Conservation (phyloP, 2,797 vertebrate genomes). For the Brotula barbata region DNA sequence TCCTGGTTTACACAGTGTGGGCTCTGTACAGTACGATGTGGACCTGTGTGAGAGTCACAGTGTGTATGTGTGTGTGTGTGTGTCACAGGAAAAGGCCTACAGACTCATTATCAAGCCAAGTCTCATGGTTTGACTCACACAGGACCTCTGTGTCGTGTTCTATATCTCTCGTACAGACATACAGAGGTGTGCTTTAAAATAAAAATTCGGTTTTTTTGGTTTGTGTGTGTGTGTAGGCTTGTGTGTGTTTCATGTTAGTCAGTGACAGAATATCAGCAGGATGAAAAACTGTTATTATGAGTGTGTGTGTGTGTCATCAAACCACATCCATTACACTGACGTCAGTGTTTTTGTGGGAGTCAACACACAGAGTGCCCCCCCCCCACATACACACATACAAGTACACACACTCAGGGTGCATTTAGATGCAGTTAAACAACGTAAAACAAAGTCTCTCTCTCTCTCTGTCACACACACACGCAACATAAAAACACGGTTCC, state of each 20-base stretch:
- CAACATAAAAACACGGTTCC: background rate
- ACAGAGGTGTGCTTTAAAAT: background rate
- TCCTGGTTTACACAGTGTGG: slow-evolving; percentile 23
- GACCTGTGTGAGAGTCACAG: background rate
- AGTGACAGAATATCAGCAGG: background rate
- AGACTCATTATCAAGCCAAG: background rate
- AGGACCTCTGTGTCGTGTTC: background rate
- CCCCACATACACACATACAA: background rate
- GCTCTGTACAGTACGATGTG: slow-evolving; percentile 1
- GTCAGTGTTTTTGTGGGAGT: slow-evolving; percentile 31
- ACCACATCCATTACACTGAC: slow-evolving; percentile 58
- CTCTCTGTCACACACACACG: too few relatives aligned
- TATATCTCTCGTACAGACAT: too few relatives aligned
- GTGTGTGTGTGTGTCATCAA: slow-evolving; percentile 42
- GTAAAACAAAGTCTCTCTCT: too few relatives aligned
- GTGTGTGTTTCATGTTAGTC: background rate
- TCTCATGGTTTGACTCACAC: background rate
- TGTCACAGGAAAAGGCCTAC: background rate
- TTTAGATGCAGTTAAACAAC: background rate
- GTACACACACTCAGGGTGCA: background rate
- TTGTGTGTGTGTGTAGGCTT: slow-evolving; percentile 1
- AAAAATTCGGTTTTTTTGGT: background rate
- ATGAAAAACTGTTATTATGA: too few relatives aligned
- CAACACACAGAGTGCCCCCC: too few relatives aligned
- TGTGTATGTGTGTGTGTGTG: slow-evolving; percentile 8